Conservation (phyloP, 2,113 vertebrate species). For the Campylomormyrus numenius region DNA sequence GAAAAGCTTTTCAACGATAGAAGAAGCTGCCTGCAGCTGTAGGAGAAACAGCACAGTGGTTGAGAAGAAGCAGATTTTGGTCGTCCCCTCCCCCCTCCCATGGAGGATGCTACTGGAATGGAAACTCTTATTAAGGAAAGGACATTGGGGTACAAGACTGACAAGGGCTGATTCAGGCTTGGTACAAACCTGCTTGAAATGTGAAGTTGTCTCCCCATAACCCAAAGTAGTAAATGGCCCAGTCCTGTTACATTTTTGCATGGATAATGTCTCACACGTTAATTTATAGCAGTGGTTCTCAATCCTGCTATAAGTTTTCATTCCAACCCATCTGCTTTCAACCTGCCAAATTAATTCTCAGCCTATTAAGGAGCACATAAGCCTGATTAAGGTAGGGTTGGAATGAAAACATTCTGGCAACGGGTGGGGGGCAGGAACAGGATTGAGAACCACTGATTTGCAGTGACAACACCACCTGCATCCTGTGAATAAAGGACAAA, state of each 20-base stretch:
- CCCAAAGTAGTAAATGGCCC: background rate
- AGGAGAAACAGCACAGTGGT: conserved; percentile 45
- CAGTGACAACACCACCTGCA: background rate
- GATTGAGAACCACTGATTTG: background rate
- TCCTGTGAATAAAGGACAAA: background rate
- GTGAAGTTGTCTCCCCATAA: background rate
- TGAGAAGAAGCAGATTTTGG: conserved; percentile 1
- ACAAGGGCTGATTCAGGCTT: background rate
- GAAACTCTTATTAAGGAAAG: background rate
- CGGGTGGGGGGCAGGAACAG: too few species aligned
- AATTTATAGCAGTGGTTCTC: background rate
- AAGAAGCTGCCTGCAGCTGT: conserved; percentile 72
- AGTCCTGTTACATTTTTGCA: background rate
- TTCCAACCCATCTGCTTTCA: too few species aligned
- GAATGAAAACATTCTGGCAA: too few species aligned
- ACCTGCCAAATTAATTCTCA: background rate
- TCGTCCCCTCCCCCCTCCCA: background rate
- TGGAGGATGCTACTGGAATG: conserved; percentile 37
- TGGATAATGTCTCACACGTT: background rate
- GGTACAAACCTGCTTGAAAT: background rate
- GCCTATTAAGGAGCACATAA: too few species aligned
- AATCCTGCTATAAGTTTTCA: too few species aligned
- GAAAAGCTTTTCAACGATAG: conserved; percentile 31
- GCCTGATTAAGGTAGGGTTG: too few species aligned
- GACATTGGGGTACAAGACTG: background rate